A percentile compares a stretch with the other conserved stretches of the same genome.
These are phyloP conservation scores for Numida meleagris DNA, from an alignment of 2,113 vertebrate species.

Conservation along the genomic window DNA sequence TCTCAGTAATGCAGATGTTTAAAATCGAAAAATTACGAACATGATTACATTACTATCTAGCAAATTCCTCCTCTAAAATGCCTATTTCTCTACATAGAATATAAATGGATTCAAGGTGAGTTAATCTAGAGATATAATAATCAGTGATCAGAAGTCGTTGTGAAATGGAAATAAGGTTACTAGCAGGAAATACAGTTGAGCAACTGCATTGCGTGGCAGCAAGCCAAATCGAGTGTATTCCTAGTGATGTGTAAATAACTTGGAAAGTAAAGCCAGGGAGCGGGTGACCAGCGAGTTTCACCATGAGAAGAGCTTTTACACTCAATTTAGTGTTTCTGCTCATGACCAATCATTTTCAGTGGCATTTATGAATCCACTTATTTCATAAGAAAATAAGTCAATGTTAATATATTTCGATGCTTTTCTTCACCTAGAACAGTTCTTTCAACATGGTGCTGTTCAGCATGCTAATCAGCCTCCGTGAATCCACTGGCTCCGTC, in stretches of 20 bases:
- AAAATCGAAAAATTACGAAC: not conserved
- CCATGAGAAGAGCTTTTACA: not conserved
- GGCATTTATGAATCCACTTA: not conserved
- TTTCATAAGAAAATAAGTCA: not conserved
- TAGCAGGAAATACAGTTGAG: constrained; percentile 11
- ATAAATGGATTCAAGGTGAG: constrained; percentile 26
- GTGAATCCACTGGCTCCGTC: not conserved
- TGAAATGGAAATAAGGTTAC: constrained; percentile 46
- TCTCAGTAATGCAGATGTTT: not conserved
- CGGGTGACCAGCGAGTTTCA: not conserved
- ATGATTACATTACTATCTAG: not conserved
- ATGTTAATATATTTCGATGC: not conserved
- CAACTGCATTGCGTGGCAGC: not conserved
- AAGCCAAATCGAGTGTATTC: not conserved
- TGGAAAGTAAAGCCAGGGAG: not conserved
- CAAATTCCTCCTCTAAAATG: not conserved
- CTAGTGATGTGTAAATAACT: not conserved
- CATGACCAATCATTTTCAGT: not conserved
- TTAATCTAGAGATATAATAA: not conserved
- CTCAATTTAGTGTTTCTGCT: not conserved
- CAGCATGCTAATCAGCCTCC: not conserved
- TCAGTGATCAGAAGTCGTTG: not conserved
- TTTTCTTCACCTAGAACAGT: not conserved
- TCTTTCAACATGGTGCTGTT: not conserved
- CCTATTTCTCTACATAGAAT: not conserved